Evolutionary conservation across 2,888 invertebrate genomes (phyloP).

Genomic region (Lampropteryx suffumata): DNA sequence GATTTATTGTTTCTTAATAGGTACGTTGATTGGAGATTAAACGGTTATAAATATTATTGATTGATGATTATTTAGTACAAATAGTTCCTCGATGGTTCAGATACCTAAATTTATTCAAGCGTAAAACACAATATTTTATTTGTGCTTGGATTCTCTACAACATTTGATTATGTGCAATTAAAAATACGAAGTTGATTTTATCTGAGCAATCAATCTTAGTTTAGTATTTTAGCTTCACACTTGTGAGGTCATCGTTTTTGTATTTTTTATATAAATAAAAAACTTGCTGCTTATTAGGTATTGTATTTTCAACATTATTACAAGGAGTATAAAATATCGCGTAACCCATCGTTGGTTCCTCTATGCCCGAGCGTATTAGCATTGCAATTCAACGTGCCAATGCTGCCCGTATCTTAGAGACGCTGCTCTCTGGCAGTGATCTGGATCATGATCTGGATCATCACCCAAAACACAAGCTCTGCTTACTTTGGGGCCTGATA

Average conservation of each 20-base stretch:
- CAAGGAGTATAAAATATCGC: too few relatives aligned
- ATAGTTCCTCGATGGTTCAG: constrained; percentile 10
- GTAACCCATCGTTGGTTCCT: too few relatives aligned
- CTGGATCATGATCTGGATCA: too few relatives aligned
- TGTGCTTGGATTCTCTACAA: constrained; percentile 12
- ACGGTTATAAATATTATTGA: constrained; percentile 29
- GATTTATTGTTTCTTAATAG: constrained; percentile 30
- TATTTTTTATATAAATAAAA: neutral
- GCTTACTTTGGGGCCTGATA: too few relatives aligned
- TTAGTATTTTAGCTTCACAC: constrained; percentile 13
- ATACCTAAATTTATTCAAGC: constrained; percentile 8
- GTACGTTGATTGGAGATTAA: constrained; percentile 24
- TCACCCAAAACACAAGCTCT: too few relatives aligned
- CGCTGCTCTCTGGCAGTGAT: too few relatives aligned
- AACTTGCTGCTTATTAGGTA: too few relatives aligned
- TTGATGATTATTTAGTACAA: constrained; percentile 18
- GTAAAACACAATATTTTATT: constrained; percentile 19
- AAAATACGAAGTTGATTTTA: constrained; percentile 25
- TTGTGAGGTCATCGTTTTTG: constrained; percentile 17
- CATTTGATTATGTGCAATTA: constrained; percentile 19
- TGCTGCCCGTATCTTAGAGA: too few relatives aligned
- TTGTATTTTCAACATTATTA: too few relatives aligned
- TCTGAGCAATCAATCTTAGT: constrained; percentile 31
- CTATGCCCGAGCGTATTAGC: too few relatives aligned
- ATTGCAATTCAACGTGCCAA: too few relatives aligned